Conservation (phyloP, 1,140 invertebrate species). For the Papilio aristodemus region DNA sequence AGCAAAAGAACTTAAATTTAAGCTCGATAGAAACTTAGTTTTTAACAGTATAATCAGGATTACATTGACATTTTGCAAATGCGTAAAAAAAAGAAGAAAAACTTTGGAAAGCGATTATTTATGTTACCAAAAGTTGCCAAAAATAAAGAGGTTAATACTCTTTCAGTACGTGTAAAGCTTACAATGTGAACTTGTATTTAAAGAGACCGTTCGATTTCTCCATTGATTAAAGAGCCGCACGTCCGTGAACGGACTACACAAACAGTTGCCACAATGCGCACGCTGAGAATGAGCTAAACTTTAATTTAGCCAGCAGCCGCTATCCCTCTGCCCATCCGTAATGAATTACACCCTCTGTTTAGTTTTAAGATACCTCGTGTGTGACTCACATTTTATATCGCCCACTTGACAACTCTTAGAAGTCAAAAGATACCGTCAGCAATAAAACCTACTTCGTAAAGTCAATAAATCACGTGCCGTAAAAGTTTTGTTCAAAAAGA, state of each 20-base stretch:
- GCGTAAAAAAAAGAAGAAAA: no score
- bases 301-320: constrained; percentile 71
- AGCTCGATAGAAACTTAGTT: no score
- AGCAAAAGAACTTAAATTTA: no score
- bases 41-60: no score
- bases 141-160: neutral
- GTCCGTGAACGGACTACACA: constrained; percentile 67
- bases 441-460: constrained; percentile 44
- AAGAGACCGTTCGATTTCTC: constrained; percentile 59
- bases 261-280: constrained; percentile 56
- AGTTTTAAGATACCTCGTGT: constrained; percentile 60
- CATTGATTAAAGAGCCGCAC: constrained; percentile 67
- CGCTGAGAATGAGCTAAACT: constrained; percentile 64
- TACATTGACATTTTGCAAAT: no score
- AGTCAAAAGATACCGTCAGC: constrained; percentile 30
- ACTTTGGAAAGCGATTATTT: neutral
- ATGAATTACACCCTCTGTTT: constrained; percentile 73
- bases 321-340: constrained; percentile 59
- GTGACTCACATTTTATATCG: constrained; percentile 69
- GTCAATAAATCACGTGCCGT: constrained; percentile 72
- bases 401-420: constrained; percentile 39
- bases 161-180: constrained; percentile 10
- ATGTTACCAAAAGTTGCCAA: neutral
- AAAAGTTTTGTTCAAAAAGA: constrained; percentile 63
- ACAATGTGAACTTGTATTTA: constrained; percentile 39